A percentile compares a stretch with the other conserved stretches of the same genome.
These are phyloP conservation scores for Corythaixoides concolor DNA, from an alignment of 2,113 vertebrate genomes.

Conservation along the genomic window DNA sequence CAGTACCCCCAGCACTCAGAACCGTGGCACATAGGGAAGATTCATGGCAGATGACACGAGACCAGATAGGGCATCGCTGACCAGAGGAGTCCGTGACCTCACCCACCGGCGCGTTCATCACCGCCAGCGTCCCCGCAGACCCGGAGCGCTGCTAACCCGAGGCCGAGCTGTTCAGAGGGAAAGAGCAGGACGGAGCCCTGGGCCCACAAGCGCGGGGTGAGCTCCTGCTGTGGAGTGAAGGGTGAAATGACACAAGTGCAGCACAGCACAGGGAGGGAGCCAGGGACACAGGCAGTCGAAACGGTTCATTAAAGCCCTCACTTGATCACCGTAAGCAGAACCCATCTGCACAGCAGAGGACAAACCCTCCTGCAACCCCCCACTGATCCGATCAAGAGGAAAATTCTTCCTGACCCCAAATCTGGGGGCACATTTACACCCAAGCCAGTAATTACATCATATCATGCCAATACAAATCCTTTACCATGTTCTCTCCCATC, in stretches of 20 bases:
- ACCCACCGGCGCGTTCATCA: fast-evolving
- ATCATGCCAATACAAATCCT: fast-evolving
- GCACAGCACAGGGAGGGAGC: fast-evolving
- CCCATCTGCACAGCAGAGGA: background rate
- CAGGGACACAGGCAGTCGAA: background rate
- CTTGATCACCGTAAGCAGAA: background rate
- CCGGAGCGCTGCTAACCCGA: background rate
- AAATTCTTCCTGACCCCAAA: background rate
- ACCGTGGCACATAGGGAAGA: fast-evolving
- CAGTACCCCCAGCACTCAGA: fast-evolving
- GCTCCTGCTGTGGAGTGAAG: background rate
- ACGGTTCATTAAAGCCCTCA: fast-evolving
- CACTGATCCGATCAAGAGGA: fast-evolving
- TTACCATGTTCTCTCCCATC: background rate
- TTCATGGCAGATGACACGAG: fast-evolving
- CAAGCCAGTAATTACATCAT: background rate
- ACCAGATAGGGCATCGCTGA: background rate
- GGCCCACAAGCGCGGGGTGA: fast-evolving
- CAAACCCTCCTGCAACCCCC: background rate
- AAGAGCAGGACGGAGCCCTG: background rate
- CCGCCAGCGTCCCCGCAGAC: background rate
- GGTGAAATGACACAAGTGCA: background rate
- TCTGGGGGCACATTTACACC: background rate
- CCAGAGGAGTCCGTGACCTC: background rate
- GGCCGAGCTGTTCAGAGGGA: fast-evolving